Conservation (phyloP, 2,797 vertebrate species). For the Periparus ater region DNA sequence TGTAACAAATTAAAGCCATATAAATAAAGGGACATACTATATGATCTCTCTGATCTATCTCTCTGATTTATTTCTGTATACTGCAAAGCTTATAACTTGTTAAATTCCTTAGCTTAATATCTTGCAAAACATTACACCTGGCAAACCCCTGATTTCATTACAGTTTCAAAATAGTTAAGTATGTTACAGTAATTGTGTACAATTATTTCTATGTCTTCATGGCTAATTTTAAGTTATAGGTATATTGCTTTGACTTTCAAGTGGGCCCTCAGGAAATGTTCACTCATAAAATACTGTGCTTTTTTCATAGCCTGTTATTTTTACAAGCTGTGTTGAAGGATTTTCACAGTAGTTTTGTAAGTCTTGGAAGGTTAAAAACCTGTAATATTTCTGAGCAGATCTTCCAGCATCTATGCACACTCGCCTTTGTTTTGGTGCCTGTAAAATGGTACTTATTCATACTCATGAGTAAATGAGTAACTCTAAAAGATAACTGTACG, state of each 20-base stretch:
- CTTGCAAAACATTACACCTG: not conserved
- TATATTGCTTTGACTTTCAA: slow-evolving; percentile 41
- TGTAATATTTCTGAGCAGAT: not conserved
- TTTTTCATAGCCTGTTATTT: not conserved
- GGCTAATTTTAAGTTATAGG: slow-evolving; percentile 12
- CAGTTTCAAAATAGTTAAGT: slow-evolving; percentile 26
- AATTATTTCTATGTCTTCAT: slow-evolving; percentile 37
- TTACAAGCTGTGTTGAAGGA: not conserved
- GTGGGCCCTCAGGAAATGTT: slow-evolving; percentile 1
- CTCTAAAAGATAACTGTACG: not conserved
- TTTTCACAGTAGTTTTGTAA: not conserved
- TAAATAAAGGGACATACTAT: not conserved
- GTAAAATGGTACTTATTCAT: not conserved
- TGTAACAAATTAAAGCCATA: not conserved
- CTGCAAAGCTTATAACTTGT: not conserved
- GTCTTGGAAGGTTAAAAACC: not conserved
- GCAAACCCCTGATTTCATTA: slow-evolving; percentile 36
- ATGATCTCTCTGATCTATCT: not conserved
- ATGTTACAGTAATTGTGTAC: slow-evolving; percentile 18
- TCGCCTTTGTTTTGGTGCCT: not conserved
- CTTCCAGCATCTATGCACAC: not conserved
- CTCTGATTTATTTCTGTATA: not conserved
- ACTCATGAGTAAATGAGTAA: not conserved
- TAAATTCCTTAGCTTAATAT: slow-evolving; percentile 1
- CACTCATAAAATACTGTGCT: not conserved